Conservation (phyloP, 2,113 vertebrate species). For the Acanthisitta chloris region DNA sequence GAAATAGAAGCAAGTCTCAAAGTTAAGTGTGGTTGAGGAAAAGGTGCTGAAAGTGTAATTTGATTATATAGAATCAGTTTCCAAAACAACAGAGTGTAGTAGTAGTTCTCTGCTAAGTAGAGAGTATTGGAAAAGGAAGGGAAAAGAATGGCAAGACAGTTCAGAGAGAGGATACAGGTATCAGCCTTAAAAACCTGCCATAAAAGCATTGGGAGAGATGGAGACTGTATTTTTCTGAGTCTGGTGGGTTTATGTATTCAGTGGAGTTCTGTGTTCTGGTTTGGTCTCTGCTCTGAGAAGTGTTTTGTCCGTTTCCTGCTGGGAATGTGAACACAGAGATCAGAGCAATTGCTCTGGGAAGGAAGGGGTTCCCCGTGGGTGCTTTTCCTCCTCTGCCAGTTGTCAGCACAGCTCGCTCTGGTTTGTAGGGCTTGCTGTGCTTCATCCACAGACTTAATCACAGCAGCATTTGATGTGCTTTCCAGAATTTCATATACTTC, state of each 20-base stretch:
- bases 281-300: background rate
- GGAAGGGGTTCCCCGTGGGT: background rate
- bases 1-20: background rate
- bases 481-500: background rate
- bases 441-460: background rate
- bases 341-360: background rate
- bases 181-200: fast-evolving
- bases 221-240: background rate
- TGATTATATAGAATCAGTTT: background rate
- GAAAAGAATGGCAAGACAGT: background rate
- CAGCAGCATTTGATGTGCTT: background rate
- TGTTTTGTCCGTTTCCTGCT: fast-evolving
- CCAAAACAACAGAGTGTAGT: background rate
- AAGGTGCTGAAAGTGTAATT: background rate
- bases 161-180: background rate
- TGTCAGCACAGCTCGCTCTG: background rate
- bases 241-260: background rate
- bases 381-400: background rate
- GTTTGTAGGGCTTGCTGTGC: background rate
- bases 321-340: background rate
- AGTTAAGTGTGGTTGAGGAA: background rate
- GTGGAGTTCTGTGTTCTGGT: background rate
- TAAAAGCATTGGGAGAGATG: background rate
- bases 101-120: background rate
- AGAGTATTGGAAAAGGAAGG: background rate